Conservation (phyloP, 2,113 vertebrate genomes). For the Eulemur macaco region DNA sequence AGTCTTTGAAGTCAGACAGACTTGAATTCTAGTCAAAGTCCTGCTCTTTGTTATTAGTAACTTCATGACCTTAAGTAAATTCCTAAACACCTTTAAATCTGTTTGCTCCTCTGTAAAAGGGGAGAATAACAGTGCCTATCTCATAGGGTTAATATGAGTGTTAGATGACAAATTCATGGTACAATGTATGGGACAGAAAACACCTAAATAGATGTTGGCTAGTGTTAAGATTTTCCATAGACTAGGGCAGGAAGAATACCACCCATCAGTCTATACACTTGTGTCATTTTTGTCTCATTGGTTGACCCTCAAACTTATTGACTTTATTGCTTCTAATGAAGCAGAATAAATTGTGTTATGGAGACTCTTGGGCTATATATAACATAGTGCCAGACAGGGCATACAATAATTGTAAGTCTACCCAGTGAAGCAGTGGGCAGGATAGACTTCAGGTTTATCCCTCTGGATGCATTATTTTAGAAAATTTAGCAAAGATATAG, state of each 20-base stretch:
- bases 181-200: not conserved
- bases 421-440: not conserved
- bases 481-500: not conserved
- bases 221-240: not conserved
- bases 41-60: not conserved
- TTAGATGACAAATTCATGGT: not conserved
- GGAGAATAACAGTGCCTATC: not conserved
- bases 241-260: not conserved
- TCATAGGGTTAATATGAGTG: not conserved
- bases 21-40: not conserved
- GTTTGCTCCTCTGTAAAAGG: constrained; percentile 5
- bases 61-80: not conserved
- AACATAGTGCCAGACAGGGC: not conserved
- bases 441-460: not conserved
- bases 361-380: not conserved
- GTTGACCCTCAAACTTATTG: not conserved
- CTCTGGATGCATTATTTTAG: not conserved
- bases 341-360: not conserved
- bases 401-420: not conserved
- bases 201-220: not conserved
- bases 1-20: not conserved
- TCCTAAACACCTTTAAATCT: not conserved
- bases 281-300: not conserved
- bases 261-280: not conserved
- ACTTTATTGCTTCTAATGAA: not conserved